phyloP scores from a whole-genome alignment of 2,888 invertebrate species.

The Gastracanthus pulcherrimus region DNA sequence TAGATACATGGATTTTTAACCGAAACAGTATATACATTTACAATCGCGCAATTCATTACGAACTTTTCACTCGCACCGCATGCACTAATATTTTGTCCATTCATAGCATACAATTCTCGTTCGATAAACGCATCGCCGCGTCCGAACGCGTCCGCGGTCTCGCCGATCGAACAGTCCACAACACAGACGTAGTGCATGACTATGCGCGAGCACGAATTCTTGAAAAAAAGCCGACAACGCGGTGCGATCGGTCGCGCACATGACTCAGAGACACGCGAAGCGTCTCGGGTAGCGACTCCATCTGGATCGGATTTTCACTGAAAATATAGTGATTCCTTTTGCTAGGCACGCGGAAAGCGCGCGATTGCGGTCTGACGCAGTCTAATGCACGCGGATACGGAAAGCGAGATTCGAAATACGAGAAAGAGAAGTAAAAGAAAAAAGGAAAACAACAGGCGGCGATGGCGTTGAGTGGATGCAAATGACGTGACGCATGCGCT shows the following conservation, averaged over 20 bases:
- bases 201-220: not conserved
- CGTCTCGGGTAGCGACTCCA: not conserved
- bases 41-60: not conserved
- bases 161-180: slow-evolving; percentile 3
- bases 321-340: not conserved
- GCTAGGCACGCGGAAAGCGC: not conserved
- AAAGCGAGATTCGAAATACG: not conserved
- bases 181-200: not conserved
- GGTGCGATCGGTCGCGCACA: not conserved
- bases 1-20: not conserved
- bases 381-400: not conserved
- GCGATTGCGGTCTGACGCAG: not conserved
- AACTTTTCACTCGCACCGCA: not conserved
- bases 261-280: slow-evolving; percentile 18
- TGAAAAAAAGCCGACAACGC: not conserved
- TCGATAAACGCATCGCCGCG: slow-evolving; percentile 20
- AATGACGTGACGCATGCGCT: slow-evolving; percentile 40
- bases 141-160: not conserved
- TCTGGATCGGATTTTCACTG: not conserved
- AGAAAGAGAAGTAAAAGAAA: not conserved
- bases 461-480: slow-evolving; percentile 24
- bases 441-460: not conserved
- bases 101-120: not conserved
- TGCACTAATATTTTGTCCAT: slow-evolving; percentile 2
- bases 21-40: not conserved